Base-by-base conservation (phyloP, 2,113 vertebrate genomes). In the Lepisosteus osseus region DNA sequence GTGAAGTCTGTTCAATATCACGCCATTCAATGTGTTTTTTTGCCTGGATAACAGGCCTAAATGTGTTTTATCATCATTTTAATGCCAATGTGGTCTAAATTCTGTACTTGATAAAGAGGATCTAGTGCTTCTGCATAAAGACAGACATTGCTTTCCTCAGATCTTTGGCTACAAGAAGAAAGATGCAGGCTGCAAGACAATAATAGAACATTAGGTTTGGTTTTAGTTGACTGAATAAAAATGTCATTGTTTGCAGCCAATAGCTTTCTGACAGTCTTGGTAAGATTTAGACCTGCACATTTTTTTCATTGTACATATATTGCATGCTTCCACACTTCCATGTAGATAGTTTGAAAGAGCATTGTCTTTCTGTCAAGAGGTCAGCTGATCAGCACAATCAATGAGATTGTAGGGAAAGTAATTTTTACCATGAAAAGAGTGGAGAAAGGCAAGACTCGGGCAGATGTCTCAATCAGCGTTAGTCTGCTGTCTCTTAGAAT, bases 51-150 rank as follows among this genome's bases (percentile, higher is more conserved):
- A 51, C 29, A 64, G 44, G 64, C 43, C 12, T 29, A 43, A 61
- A 43, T 72, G 54, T 59, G 64, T 13, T 55, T 17, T 8, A 68
- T 29, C 13, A 40, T 6, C 65, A 42, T 73, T 71, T 12, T 71
- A 70, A 45, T 47, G 41, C 44, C 59, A 56, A 15, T 15, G 8
- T 54, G 67, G 67, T 73, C 55, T 73, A 73, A 12, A 61, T 55
- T 73, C 67, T 73, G 56, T 73, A 73, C 72, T 62, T 54, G 42
- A 66, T 12, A 13, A 65, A 6, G 42, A 66, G 64, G 64, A 66
- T 66, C 64, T 47, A 5, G 56, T 7, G 65, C 41, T 17, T 61
- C 3, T 11, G 61, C 56, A 56, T 68, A 15, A 56, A 41, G 43
- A 4, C 41, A 17, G 44, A 29, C 29, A 29, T 29, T 61, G 15